Percentiles rank a stretch among this genome's conserved stretches.
These are phyloP conservation scores for Drosophila orosa DNA, from an alignment of 1,140 invertebrate species.

Conservation along the genomic window DNA sequence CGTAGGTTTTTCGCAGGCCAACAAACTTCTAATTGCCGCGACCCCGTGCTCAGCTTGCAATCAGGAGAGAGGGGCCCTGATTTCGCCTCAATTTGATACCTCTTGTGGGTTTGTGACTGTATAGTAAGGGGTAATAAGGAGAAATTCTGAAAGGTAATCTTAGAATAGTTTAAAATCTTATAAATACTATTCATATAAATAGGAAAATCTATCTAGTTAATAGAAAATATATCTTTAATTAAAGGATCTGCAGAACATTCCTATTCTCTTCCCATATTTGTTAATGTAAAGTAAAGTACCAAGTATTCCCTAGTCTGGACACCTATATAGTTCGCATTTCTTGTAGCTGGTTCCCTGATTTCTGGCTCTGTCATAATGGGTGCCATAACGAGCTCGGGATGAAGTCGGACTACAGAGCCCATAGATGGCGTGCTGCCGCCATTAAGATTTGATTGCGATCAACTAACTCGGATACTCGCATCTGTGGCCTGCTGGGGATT, in stretches of 20 bases:
- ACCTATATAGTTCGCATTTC: neutral
- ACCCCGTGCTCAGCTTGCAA: constrained; percentile 55
- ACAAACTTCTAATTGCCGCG: constrained; percentile 74
- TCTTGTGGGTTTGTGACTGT: neutral
- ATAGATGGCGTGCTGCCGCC: constrained; percentile 49
- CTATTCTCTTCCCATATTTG: neutral
- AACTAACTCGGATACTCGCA: constrained; percentile 27
- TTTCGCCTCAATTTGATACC: constrained; percentile 8
- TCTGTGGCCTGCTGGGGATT: constrained; percentile 35
- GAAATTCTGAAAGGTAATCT: neutral
- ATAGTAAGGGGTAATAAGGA: neutral
- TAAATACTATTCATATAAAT: too few species aligned
- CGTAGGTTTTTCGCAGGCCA: constrained; percentile 62
- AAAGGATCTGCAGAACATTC: neutral
- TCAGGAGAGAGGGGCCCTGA: constrained; percentile 36
- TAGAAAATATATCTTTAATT: too few species aligned
- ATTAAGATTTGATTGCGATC: constrained; percentile 69
- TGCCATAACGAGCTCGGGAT: constrained; percentile 48
- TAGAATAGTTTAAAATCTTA: neutral
- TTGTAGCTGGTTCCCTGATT: constrained; percentile 15
- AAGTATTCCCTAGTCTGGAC: neutral
- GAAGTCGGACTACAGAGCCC: constrained; percentile 9
- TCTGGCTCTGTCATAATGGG: constrained; percentile 36
- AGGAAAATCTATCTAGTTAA: neutral
- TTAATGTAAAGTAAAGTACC: neutral